phyloP scores from a whole-genome alignment of 2,797 vertebrate genomes.

The Crocidura indochinensis region DNA sequence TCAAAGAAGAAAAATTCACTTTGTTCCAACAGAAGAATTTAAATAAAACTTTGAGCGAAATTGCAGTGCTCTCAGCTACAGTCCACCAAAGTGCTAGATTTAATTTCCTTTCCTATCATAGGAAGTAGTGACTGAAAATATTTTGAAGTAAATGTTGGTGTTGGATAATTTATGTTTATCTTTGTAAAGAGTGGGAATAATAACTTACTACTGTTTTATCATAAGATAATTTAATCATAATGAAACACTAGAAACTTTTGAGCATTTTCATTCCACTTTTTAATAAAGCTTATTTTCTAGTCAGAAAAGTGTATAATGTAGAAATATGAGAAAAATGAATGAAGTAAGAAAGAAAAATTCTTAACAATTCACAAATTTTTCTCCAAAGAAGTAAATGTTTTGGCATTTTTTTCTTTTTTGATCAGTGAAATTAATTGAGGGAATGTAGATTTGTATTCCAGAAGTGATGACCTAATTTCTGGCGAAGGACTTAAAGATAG shows the following conservation, averaged over 20 bases:
- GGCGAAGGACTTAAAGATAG: not conserved
- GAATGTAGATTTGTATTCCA: not conserved
- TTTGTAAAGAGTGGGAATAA: not conserved
- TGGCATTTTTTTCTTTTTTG: conserved; percentile 25
- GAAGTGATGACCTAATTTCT: not conserved
- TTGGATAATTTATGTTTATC: not conserved
- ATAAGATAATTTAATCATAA: not conserved
- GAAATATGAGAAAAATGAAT: conserved; percentile 1
- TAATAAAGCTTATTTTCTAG: not conserved
- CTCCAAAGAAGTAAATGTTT: not conserved
- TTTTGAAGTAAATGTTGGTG: conserved; percentile 40
- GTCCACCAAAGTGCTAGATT: not conserved
- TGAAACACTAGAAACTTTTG: not conserved
- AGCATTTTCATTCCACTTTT: conserved; percentile 45
- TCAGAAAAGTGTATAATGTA: conserved; percentile 26
- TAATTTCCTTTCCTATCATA: conserved; percentile 29
- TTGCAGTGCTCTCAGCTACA: not conserved
- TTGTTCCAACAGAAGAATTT: conserved; percentile 28
- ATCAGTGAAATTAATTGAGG: not conserved
- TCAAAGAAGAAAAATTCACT: conserved; percentile 12
- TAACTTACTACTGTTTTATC: not conserved
- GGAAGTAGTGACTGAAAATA: conserved; percentile 28
- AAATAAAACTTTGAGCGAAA: conserved; percentile 44
- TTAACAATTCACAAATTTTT: not conserved
- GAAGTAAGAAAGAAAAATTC: conserved; percentile 30